Conservation (phyloP, 1,140 invertebrate species). For the Paraescarpia echinospica region DNA sequence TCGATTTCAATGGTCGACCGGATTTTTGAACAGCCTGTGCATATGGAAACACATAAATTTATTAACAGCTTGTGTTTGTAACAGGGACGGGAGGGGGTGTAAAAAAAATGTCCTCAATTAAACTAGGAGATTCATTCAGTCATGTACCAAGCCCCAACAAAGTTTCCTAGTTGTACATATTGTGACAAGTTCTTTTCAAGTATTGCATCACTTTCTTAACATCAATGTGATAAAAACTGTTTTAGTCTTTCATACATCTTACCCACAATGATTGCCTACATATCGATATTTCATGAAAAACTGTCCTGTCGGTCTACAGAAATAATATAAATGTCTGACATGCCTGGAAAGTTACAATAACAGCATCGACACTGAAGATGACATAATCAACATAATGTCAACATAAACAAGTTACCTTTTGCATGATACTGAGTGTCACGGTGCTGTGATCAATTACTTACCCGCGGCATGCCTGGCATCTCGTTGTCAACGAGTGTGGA, state of each 20-base stretch:
- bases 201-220: background rate
- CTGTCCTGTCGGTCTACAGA: background rate
- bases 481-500: constrained; percentile 98
- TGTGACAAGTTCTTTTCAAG: background rate
- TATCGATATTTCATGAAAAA: background rate
- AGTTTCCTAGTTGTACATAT: background rate
- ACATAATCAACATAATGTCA: background rate
- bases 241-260: background rate
- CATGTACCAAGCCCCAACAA: background rate
- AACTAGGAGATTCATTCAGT: background rate
- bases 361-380: background rate
- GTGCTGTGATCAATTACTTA: constrained; percentile 42
- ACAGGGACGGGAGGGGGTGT: background rate
- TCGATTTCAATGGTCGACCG: constrained; percentile 95
- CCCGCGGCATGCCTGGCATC: constrained; percentile 92
- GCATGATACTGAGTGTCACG: background rate
- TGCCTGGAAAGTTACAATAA: background rate
- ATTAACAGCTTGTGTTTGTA: background rate
- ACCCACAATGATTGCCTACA: background rate
- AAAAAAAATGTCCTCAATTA: background rate
- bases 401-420: background rate
- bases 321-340: too few species aligned
- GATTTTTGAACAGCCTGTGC: constrained; percentile 93
- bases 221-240: background rate
- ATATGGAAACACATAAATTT: background rate